Conservation (phyloP, 2,888 invertebrate species). For the Venusia cambrica region DNA sequence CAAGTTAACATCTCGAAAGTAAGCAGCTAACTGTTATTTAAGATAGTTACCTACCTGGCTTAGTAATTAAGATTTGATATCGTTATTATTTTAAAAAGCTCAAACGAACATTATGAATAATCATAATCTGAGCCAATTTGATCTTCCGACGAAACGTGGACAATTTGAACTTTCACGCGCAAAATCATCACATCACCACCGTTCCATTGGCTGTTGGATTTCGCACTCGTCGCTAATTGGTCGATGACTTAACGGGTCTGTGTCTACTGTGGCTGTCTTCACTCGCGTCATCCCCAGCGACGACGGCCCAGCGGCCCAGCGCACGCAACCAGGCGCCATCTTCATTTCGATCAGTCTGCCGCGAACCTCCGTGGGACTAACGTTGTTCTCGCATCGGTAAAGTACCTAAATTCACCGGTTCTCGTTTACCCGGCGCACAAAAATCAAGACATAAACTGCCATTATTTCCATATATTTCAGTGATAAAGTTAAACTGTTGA, state of each 20-base stretch:
- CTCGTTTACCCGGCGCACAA: conserved; percentile 46
- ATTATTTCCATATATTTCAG: conserved; percentile 41
- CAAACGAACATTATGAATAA: conserved; percentile 40
- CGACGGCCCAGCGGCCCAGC: conserved; percentile 55
- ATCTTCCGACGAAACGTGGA: conserved; percentile 13
- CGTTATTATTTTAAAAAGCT: conserved; percentile 29
- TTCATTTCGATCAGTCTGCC: conserved; percentile 71
- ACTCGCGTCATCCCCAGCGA: conserved; percentile 54
- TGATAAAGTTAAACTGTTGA: conserved; percentile 61
- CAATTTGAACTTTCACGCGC: conserved; percentile 62
- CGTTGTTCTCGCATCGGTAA: conserved; percentile 40
- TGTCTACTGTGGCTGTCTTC: conserved; percentile 56
- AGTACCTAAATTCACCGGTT: conserved; percentile 47
- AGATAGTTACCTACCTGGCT: too few species aligned
- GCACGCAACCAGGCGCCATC: conserved; percentile 60
- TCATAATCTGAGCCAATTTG: conserved; percentile 43
- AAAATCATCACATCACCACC: conserved; percentile 36
- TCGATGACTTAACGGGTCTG: conserved; percentile 48
- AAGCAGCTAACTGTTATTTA: too few species aligned
- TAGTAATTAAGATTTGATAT: conserved; percentile 34
- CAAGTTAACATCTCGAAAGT: too few species aligned
- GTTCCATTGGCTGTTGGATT: conserved; percentile 44
- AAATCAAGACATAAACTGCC: conserved; percentile 38
- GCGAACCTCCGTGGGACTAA: conserved; percentile 65
- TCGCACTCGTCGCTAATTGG: conserved; percentile 46